Conservation (phyloP, 2,113 vertebrate species). For the Pedionomus torquatus region DNA sequence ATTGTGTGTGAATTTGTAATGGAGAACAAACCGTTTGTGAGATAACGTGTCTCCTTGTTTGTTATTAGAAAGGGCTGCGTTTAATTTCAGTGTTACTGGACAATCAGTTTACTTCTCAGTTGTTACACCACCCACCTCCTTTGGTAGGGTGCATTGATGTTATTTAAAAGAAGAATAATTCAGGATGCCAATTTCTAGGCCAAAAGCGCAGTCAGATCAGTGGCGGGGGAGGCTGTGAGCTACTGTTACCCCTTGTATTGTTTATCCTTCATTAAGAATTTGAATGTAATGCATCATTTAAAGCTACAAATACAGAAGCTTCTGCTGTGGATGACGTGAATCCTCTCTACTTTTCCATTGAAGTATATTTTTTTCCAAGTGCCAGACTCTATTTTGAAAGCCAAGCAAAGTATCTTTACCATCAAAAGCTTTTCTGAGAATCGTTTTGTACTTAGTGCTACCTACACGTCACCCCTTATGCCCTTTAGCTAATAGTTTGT, state of each 20-base stretch:
- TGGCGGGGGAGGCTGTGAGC: neutral
- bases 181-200: neutral
- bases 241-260: neutral
- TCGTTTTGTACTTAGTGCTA: neutral
- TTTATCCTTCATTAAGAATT: neutral
- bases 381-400: neutral
- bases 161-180: neutral
- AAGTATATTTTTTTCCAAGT: neutral
- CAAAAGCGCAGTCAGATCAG: neutral
- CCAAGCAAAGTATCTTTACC: neutral
- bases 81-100: neutral
- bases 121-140: neutral
- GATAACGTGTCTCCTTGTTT: neutral
- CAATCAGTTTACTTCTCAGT: neutral
- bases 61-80: neutral
- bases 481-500: neutral
- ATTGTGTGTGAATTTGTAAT: neutral
- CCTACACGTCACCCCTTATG: too few relatives aligned
- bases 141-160: neutral
- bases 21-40: neutral
- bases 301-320: neutral
- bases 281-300: neutral
- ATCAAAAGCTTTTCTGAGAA: neutral
- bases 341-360: neutral
- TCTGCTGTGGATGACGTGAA: neutral